Evolutionary conservation across 1,140 invertebrate genomes (phyloP), one percentile per base, ranked within the genome.

Genomic region (Pinna nobilis): DNA sequence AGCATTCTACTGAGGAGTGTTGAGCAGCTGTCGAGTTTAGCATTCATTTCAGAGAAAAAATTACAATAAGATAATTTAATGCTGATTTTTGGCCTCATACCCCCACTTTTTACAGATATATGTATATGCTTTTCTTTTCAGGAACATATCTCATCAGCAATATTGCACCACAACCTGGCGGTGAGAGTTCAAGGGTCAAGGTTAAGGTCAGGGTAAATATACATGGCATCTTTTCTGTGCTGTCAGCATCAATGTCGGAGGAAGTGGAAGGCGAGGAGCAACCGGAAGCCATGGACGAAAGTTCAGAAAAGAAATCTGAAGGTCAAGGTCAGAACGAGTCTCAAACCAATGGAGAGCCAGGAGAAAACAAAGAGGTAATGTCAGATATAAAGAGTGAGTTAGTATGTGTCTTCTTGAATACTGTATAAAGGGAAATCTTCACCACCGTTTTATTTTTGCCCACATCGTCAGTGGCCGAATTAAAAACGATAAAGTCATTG

Each of bases 141-240:
- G 95, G 95, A 71, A 90, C 92, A 64, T 98, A 95, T 91, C 91
- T 92, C 20, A 93, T 99, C 28, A 93, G 94, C 69, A 95, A 97
- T 83, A 93, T 99, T 0, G 93, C 94, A 79, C 94, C 55, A 93
- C 93, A 44, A 82, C 93, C n/a, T 20, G 94, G 96, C 77, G 97
- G 96, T 5, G 95, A 96, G 82, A 93, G 93, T 32, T 94, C 96
- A 55, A 98, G 98, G 89, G 94, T 99, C 0, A 98, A 98, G 89
- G 93, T 99, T 0, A 99, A 99, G 91, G 95, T 97, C 6, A 91
- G 97, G 74, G 91, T 99, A 23, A 98, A 98, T 89, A 90, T 95
- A 18, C 94, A 99, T 88, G 98, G 98, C 18, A 94, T 99, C 55
- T 94, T 99, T 80, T 93, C 92, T 5, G 92, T 99, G 3, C 92